Conservation (phyloP, 2,797 vertebrate species). For the Bufotes viridis region DNA sequence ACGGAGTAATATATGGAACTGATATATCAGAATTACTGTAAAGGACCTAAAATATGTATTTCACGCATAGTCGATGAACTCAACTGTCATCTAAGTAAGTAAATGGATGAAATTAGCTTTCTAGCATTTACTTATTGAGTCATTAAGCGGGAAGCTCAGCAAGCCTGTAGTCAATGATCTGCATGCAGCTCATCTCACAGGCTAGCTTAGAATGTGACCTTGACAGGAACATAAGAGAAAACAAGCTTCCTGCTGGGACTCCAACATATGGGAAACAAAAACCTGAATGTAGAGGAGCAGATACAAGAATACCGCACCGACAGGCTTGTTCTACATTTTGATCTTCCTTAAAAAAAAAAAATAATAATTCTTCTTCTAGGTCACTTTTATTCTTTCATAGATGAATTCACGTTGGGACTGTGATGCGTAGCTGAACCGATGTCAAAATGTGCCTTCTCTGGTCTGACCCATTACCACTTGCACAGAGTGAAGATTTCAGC, state of each 20-base stretch:
- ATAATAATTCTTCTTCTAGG: background rate
- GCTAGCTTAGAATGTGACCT: constrained; percentile 49
- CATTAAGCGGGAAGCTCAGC: constrained; percentile 33
- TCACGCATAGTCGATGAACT: constrained; percentile 44
- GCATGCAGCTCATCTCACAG: constrained; percentile 30
- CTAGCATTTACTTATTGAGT: constrained; percentile 30
- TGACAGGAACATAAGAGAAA: constrained; percentile 46
- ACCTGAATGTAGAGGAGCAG: background rate
- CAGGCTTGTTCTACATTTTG: background rate
- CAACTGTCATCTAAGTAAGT: constrained; percentile 29
- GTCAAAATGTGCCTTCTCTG: background rate
- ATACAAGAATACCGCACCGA: background rate
- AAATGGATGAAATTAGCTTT: constrained; percentile 36
- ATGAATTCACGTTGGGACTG: background rate
- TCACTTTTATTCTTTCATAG: background rate
- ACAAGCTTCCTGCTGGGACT: constrained; percentile 30
- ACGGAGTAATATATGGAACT: constrained; percentile 23
- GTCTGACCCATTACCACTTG: background rate
- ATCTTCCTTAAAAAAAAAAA: background rate
- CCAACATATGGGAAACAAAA: constrained; percentile 17
- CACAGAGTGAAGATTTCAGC: background rate
- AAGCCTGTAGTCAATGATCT: constrained; percentile 29
- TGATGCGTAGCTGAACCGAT: background rate
- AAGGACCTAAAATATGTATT: constrained; percentile 26
- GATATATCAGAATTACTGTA: background rate